Percentiles rank a stretch among this genome's conserved stretches.
These are phyloP conservation scores for Dastarcus helophoroides DNA, from an alignment of 2,888 invertebrate genomes.

Conservation along the genomic window DNA sequence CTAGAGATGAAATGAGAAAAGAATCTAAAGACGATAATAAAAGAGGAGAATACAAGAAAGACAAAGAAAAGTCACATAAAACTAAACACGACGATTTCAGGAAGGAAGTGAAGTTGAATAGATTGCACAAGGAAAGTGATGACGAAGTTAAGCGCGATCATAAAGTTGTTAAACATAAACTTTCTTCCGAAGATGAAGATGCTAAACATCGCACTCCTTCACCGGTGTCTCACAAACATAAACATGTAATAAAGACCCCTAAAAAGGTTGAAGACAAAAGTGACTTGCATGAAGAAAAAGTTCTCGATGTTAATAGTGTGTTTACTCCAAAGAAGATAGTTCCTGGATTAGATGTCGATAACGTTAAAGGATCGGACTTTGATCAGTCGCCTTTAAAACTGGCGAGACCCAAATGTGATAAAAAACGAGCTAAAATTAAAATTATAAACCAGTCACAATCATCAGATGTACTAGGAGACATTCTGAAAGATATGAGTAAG, in stretches of 20 bases:
- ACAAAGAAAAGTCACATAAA: conserved; percentile 4
- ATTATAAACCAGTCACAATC: conserved; percentile 28
- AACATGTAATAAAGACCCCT: neutral
- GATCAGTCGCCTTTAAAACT: conserved; percentile 18
- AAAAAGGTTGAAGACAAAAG: conserved; percentile 5
- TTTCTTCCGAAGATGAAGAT: too few species aligned
- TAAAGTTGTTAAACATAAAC: too few species aligned
- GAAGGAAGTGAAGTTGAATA: conserved; percentile 1
- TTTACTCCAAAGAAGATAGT: too few species aligned
- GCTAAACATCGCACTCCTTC: too few species aligned
- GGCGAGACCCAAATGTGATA: conserved; percentile 23
- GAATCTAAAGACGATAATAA: conserved; percentile 3
- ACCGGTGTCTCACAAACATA: conserved; percentile 5
- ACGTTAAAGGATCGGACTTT: conserved; percentile 1
- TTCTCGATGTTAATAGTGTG: too few species aligned
- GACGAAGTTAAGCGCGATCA: too few species aligned
- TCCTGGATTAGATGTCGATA: neutral
- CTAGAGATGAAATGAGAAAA: conserved; percentile 2
- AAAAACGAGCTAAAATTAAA: conserved; percentile 22
- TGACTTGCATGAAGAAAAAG: conserved; percentile 8
- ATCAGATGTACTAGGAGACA: conserved; percentile 34
- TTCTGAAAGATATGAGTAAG: conserved; percentile 34
- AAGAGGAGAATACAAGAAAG: conserved; percentile 4
- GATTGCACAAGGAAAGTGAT: conserved; percentile 2
- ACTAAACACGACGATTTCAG: neutral